Percentiles rank a stretch among this genome's conserved stretches.
These are phyloP conservation scores for Xiphophorus birchmanni DNA, from an alignment of 2,797 vertebrate genomes.

Conservation along the genomic window DNA sequence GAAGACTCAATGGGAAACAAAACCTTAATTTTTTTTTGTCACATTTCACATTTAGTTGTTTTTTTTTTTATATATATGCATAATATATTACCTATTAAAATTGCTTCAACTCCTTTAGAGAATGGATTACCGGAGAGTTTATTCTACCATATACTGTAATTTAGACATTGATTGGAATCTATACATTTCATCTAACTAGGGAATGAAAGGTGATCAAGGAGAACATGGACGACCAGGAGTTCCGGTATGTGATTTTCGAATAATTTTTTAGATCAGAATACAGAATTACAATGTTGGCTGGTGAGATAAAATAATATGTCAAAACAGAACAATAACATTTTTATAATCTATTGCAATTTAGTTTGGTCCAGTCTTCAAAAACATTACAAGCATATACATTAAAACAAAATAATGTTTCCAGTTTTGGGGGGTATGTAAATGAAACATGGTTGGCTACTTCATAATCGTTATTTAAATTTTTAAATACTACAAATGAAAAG, in stretches of 20 bases:
- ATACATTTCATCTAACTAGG: slow-evolving; percentile 76
- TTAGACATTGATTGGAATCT: background rate
- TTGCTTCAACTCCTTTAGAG: background rate
- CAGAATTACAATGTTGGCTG: background rate
- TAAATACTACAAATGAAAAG: background rate
- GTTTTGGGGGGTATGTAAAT: background rate
- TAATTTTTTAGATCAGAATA: background rate
- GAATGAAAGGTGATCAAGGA: slow-evolving; percentile 89
- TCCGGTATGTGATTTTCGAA: slow-evolving; percentile 76
- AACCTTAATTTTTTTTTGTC: background rate
- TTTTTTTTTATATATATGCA: background rate
- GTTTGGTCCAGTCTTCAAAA: background rate
- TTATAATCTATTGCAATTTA: background rate
- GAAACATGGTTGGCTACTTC: background rate
- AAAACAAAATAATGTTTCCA: background rate
- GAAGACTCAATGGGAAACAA: background rate
- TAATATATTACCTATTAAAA: too few relatives aligned
- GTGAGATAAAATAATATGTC: background rate
- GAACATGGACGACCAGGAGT: slow-evolving; percentile 83
- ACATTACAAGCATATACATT: background rate
- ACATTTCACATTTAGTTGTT: background rate
- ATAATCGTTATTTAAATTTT: background rate
- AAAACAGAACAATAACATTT: background rate
- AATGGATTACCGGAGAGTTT: background rate
- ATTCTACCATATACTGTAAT: background rate